A percentile compares a stretch with the other conserved stretches of the same genome.
phyloP scores from a whole-genome alignment of 2,113 vertebrate genomes.

The Erythrolamprus reginae region DNA sequence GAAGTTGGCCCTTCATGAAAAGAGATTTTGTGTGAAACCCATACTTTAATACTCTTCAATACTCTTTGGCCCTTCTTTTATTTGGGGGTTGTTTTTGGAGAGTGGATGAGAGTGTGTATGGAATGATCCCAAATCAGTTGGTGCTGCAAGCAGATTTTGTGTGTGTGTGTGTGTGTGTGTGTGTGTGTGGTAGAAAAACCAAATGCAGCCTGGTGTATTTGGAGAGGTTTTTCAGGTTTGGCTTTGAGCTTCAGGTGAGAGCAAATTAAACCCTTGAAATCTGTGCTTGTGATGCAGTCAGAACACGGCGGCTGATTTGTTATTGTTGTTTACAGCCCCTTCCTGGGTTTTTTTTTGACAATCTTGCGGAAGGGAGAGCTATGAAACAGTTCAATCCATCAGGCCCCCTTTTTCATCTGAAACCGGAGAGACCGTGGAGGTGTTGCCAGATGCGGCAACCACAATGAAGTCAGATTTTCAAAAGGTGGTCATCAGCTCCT shows the following conservation, averaged over 20 bases:
- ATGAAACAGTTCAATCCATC: neutral
- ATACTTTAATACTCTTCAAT: neutral
- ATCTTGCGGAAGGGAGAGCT: neutral
- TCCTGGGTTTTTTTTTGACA: neutral
- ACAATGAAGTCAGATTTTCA: neutral
- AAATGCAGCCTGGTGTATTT: neutral
- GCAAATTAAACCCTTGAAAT: neutral
- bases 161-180: too few species aligned
- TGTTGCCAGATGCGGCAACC: neutral
- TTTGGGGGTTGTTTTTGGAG: neutral
- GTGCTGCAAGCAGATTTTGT: neutral
- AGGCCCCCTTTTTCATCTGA: neutral
- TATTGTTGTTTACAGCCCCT: neutral
- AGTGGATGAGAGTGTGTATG: neutral
- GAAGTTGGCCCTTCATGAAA: neutral
- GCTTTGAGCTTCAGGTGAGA: neutral
- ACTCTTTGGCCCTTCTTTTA: neutral
- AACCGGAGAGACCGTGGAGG: neutral
- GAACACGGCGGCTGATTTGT: neutral
- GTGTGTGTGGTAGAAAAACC: neutral
- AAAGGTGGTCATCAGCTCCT: neutral
- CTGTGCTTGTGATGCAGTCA: neutral
- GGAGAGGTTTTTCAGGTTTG: neutral
- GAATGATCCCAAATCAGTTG: neutral
- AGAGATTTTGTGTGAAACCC: neutral